Conservation (phyloP, 1,140 invertebrate species). For the Bombus vancouverensis region DNA sequence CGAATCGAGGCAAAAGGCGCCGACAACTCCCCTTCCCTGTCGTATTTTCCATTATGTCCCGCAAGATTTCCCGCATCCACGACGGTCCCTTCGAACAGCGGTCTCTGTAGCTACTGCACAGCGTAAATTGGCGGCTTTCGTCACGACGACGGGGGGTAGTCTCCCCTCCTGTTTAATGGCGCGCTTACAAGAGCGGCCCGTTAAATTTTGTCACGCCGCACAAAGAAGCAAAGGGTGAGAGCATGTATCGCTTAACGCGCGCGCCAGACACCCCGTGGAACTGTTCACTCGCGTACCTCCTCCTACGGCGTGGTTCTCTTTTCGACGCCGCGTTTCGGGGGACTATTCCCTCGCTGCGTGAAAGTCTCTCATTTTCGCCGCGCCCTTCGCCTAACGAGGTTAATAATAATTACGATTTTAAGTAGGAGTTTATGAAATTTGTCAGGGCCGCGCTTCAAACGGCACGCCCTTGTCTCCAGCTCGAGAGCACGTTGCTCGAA, state of each 20-base stretch:
- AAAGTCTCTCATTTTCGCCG: slow-evolving; percentile 49
- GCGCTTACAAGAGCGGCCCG: slow-evolving; percentile 61
- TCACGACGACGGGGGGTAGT: slow-evolving; percentile 46
- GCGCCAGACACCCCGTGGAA: slow-evolving; percentile 44
- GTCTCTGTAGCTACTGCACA: neutral
- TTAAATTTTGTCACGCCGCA: slow-evolving; percentile 66
- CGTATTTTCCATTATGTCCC: slow-evolving; percentile 64
- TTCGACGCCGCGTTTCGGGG: slow-evolving; percentile 2
- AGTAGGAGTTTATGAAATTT: slow-evolving; percentile 49
- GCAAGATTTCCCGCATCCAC: slow-evolving; percentile 65
- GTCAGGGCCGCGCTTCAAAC: neutral
- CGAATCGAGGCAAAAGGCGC: no score
- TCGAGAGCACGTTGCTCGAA: no score
- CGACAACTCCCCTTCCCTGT: slow-evolving; percentile 10
- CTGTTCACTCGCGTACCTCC: neutral
- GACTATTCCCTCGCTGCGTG: neutral
- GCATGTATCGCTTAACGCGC: slow-evolving; percentile 59
- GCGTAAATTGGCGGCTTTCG: slow-evolving; percentile 67
- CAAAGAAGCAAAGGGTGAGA: slow-evolving; percentile 65
- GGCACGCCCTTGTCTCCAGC: neutral
- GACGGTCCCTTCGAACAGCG: slow-evolving; percentile 11
- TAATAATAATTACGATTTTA: slow-evolving; percentile 63
- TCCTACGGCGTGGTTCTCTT: neutral
- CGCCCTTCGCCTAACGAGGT: slow-evolving; percentile 42
- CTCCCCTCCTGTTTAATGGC: slow-evolving; percentile 59